Evolutionary conservation across 2,888 invertebrate genomes (phyloP), one percentile per base, ranked within the genome.

Genomic region (Drosophila ezoana): DNA sequence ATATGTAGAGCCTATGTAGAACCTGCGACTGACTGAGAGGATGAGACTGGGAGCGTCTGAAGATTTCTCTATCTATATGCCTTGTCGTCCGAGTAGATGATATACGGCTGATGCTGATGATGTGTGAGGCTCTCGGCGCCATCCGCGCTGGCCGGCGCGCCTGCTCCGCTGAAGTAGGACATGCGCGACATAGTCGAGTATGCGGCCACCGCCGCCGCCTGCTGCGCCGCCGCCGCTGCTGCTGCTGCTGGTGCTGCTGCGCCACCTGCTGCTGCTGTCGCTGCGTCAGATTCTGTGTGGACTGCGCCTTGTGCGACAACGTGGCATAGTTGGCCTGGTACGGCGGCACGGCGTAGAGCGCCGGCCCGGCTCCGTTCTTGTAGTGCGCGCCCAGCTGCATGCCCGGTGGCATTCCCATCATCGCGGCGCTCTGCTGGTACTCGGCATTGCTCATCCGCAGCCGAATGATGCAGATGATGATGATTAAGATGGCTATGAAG

Each of bases 391-490:
- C 94, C 69, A 93, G 92, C n/a, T 93, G 93, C 87, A 92, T 90
- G n/a, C 89, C 89, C 5, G 90, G 88, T 4, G 91, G 90, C 85
- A 92, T 82, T 54, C 95, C 95, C 76, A 93, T 94, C 45, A 95
- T 95, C 71, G 95, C 90, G 0, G 95, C 95, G n/a, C 94, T 95
- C 59, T 86, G 87, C 71, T 95, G 93, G 76, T 95, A 96, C 45
- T 95, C 95, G 0, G 93, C 93, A 10, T 93, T 94, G 40, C 95
- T 94, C 95, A 96, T 95, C 69, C 95, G 93, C 87, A 96, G 91
- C 14, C 97, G 94, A 35, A 97, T 96, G 41, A 98, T 96, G 89
- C 98, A 98, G 77, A 97, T 97, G n/a, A 95, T 95, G 32, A 98
- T 95, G 37, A 98, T 96, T 57, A 98, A 93, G 72, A 98, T 96